phyloP scores from a whole-genome alignment of 2,888 invertebrate genomes.

The Sicus ferrugineus region DNA sequence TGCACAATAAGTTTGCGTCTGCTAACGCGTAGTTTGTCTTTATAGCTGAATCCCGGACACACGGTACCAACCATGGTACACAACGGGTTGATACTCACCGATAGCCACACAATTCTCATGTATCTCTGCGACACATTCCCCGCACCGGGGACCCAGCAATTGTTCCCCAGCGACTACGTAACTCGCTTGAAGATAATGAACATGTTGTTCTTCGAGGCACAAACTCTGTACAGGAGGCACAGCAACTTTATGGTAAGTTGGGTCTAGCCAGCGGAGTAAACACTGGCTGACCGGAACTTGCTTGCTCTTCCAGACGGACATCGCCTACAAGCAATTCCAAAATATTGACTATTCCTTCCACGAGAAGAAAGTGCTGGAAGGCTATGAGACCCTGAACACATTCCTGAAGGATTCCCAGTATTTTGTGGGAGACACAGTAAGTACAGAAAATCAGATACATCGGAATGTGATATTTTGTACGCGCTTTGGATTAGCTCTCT shows the following conservation, averaged over 20 bases:
- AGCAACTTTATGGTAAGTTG: conserved; percentile 53
- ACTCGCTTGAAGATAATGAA: conserved; percentile 54
- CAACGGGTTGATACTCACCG: conserved; percentile 58
- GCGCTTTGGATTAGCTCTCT: conserved; percentile 51
- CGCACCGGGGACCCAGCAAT: conserved; percentile 4
- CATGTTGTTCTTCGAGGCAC: conserved; percentile 58
- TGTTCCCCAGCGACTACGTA: conserved; percentile 51
- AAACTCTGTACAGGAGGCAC: conserved; percentile 57
- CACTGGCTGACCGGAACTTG: neutral
- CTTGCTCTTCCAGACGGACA: conserved; percentile 49
- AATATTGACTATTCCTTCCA: conserved; percentile 55
- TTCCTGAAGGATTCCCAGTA: conserved; percentile 54
- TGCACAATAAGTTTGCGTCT: neutral
- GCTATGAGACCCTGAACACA: conserved; percentile 60
- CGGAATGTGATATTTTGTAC: neutral
- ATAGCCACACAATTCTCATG: conserved; percentile 65
- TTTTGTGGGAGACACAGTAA: conserved; percentile 54
- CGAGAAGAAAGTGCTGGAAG: conserved; percentile 56
- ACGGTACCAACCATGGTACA: conserved; percentile 59
- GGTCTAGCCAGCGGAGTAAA: neutral
- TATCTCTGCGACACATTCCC: conserved; percentile 59
- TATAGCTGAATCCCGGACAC: neutral
- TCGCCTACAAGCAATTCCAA: conserved; percentile 51
- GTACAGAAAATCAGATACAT: conserved; percentile 30
- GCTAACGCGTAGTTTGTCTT: neutral